A percentile compares a stretch with the other conserved stretches of the same genome.
These are phyloP conservation scores for Pygoscelis antarcticus DNA, from an alignment of 2,113 vertebrate species.

Conservation along the genomic window DNA sequence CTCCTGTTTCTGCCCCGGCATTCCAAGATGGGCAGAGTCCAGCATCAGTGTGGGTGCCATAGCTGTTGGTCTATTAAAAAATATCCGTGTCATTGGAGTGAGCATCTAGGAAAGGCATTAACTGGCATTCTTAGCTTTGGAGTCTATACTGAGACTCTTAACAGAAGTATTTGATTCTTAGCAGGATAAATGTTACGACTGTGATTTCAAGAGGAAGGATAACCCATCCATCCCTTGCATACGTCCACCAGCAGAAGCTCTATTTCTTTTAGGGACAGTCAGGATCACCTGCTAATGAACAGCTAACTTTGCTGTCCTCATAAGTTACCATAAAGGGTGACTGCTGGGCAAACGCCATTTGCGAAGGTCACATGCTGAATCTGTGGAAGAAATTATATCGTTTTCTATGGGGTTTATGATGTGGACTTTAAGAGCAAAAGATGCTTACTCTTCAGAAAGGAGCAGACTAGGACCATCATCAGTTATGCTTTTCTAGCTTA, in stretches of 20 bases:
- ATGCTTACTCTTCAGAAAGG: conserved; percentile 27
- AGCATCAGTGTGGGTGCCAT: not conserved
- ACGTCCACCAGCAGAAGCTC: not conserved
- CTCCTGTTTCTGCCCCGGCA: not conserved
- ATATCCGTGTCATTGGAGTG: not conserved
- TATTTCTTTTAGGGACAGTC: not conserved
- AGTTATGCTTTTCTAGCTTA: conserved; percentile 26
- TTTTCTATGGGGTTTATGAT: conserved; percentile 32
- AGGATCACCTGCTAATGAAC: conserved; percentile 5
- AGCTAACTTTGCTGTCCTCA: conserved; percentile 33
- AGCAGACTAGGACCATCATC: not conserved
- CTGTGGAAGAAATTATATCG: not conserved
- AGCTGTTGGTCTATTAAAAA: not conserved
- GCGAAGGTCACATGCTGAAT: not conserved
- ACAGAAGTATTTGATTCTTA: not conserved
- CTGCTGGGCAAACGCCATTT: not conserved
- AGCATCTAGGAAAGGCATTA: not conserved
- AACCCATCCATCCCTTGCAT: not conserved
- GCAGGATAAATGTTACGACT: not conserved
- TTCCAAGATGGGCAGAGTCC: not conserved
- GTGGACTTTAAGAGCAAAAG: conserved; percentile 26
- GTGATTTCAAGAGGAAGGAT: not conserved
- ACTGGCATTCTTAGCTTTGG: not conserved
- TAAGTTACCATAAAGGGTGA: conserved; percentile 41
- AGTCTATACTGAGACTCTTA: not conserved